Conservation (phyloP, 2,888 invertebrate species). For the Rhorus exstirpatorius region DNA sequence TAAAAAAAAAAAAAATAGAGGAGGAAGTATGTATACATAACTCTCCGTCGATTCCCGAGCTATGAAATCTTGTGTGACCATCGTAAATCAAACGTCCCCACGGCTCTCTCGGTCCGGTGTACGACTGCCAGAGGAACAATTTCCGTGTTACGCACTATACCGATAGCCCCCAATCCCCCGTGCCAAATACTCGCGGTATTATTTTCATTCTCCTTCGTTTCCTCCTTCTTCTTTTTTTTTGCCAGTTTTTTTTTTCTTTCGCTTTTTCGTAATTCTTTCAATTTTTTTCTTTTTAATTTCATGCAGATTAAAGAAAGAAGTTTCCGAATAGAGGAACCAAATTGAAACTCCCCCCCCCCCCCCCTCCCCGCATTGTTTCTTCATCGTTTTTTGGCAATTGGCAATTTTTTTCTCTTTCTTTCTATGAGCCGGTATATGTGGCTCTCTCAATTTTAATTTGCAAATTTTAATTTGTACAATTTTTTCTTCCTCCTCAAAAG, state of each 20-base stretch:
- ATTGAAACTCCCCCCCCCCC: too few relatives aligned
- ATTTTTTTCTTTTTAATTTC: too few relatives aligned
- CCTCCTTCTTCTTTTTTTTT: not conserved
- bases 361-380: too few relatives aligned
- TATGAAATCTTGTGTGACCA: slow-evolving; percentile 53
- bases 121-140: slow-evolving; percentile 5
- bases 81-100: slow-evolving; percentile 65
- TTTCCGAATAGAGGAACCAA: not conserved
- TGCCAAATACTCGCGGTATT: slow-evolving; percentile 1
- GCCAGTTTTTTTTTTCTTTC: not conserved
- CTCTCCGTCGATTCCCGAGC: slow-evolving; percentile 18
- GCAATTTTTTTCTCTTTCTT: too few relatives aligned
- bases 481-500: too few relatives aligned
- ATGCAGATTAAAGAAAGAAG: not conserved
- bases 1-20: too few relatives aligned
- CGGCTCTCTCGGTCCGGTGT: slow-evolving; percentile 4
- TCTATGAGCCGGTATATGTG: too few relatives aligned
- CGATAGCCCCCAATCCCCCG: too few relatives aligned
- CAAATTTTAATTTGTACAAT: too few relatives aligned
- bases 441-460: too few relatives aligned
- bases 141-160: slow-evolving; percentile 47
- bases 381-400: too few relatives aligned
- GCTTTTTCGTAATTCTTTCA: not conserved
- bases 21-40: slow-evolving; percentile 35
- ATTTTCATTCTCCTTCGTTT: slow-evolving; percentile 11